A percentile compares a stretch with the other conserved stretches of the same genome.
phyloP scores from a whole-genome alignment of 2,888 invertebrate species.

The Phortica okadai region DNA sequence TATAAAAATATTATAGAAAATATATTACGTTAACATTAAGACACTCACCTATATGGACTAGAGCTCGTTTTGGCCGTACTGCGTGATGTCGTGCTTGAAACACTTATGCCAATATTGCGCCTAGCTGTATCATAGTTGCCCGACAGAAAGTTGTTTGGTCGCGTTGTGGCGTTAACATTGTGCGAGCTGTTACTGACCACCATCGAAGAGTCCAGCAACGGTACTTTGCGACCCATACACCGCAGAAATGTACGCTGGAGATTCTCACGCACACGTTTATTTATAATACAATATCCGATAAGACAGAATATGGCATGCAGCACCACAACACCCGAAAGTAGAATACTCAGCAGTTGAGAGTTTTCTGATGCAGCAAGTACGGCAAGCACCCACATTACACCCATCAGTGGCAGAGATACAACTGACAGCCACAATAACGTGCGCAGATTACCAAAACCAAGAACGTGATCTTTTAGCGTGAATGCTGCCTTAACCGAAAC shows the following conservation, averaged over 20 bases:
- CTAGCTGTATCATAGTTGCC: slow-evolving; percentile 79
- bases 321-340: slow-evolving; percentile 86
- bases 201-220: slow-evolving; percentile 85
- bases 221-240: slow-evolving; percentile 89
- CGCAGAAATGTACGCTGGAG: slow-evolving; percentile 79
- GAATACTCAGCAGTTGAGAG: slow-evolving; percentile 84
- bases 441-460: slow-evolving; percentile 90
- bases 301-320: slow-evolving; percentile 90
- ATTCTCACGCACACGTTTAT: slow-evolving; percentile 88
- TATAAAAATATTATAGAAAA: neutral
- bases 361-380: slow-evolving; percentile 87
- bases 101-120: slow-evolving; percentile 93
- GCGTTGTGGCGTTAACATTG: slow-evolving; percentile 80
- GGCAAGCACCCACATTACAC: slow-evolving; percentile 91
- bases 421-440: slow-evolving; percentile 92
- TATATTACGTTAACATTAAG: slow-evolving; percentile 3
- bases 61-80: slow-evolving; percentile 96
- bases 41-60: slow-evolving; percentile 87
- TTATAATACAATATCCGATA: slow-evolving; percentile 91
- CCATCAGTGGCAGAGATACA: slow-evolving; percentile 88
- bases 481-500: slow-evolving; percentile 94
- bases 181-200: slow-evolving; percentile 87
- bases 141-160: slow-evolving; percentile 73
- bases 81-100: slow-evolving; percentile 94
- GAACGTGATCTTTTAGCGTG: slow-evolving; percentile 91